These are phyloP conservation scores for Perizoma affinitatum DNA, from an alignment of 2,888 invertebrate species.

Conservation along the genomic window DNA sequence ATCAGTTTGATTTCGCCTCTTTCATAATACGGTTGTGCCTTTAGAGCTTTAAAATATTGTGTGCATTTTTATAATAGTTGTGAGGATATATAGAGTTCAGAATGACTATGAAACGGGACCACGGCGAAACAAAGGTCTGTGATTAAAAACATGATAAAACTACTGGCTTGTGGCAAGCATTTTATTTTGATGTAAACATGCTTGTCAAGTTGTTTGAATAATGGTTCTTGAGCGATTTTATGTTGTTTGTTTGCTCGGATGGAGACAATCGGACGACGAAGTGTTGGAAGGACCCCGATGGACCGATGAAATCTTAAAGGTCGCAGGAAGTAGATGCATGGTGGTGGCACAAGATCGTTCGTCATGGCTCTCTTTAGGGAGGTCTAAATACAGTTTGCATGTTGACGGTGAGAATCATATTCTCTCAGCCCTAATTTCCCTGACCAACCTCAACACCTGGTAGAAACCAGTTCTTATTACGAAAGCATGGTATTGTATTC, in stretches of 20 bases:
- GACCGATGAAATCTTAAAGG: too few species aligned
- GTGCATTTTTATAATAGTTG: not conserved
- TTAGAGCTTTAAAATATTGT: not conserved
- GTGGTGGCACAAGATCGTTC: too few species aligned
- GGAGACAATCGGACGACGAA: too few species aligned
- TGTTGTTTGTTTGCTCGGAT: not conserved
- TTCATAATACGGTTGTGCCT: slow-evolving; percentile 29
- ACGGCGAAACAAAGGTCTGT: slow-evolving; percentile 51
- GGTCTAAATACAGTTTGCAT: too few species aligned
- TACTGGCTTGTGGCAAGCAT: not conserved
- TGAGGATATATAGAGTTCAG: slow-evolving; percentile 5
- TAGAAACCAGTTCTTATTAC: slow-evolving; percentile 45
- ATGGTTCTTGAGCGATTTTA: not conserved
- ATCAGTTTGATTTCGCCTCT: slow-evolving; percentile 26
- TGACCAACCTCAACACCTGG: slow-evolving; percentile 44
- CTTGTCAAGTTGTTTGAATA: too few species aligned
- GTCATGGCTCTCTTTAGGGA: too few species aligned
- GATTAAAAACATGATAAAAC: not conserved
- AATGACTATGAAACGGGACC: slow-evolving; percentile 46
- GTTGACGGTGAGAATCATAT: too few species aligned
- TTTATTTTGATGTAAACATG: not conserved
- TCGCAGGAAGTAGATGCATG: too few species aligned
- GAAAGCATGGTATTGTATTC: slow-evolving; percentile 30
- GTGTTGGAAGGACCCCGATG: too few species aligned
- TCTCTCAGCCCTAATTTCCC: slow-evolving; percentile 41